These are phyloP conservation scores for Nymphalis c-album DNA, from an alignment of 2,888 invertebrate species.

Conservation along the genomic window DNA sequence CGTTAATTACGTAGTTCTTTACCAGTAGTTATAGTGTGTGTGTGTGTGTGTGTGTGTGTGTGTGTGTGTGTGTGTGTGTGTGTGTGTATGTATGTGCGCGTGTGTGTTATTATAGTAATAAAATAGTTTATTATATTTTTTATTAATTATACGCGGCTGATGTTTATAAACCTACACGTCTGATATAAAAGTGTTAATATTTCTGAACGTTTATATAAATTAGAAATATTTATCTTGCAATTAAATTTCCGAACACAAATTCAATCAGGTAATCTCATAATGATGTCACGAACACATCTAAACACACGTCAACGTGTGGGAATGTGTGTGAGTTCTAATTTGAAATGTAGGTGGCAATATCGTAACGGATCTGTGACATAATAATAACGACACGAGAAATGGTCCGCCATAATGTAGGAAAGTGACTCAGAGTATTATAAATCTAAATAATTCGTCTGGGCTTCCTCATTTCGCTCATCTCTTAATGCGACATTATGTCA, in stretches of 20 bases:
- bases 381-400: slow-evolving; percentile 17
- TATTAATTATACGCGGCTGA: too few species aligned
- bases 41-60: too few species aligned
- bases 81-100: too few species aligned
- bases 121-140: too few species aligned
- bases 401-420: slow-evolving; percentile 21
- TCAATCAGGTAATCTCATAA: not conserved
- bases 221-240: too few species aligned
- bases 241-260: not conserved
- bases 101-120: too few species aligned
- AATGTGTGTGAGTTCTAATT: slow-evolving; percentile 13
- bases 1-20: too few species aligned
- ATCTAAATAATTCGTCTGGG: slow-evolving; percentile 30
- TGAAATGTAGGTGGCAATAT: slow-evolving; percentile 21
- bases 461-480: slow-evolving; percentile 30
- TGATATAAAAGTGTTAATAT: too few species aligned
- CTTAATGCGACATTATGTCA: slow-evolving; percentile 29
- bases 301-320: not conserved
- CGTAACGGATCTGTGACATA: slow-evolving; percentile 16
- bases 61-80: too few species aligned
- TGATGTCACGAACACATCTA: not conserved
- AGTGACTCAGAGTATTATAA: slow-evolving; percentile 30
- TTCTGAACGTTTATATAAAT: too few species aligned
- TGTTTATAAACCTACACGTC: too few species aligned
- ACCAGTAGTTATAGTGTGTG: too few species aligned